Conservation (phyloP, 92 coral and sea anemone species). For the Porites rus region DNA sequence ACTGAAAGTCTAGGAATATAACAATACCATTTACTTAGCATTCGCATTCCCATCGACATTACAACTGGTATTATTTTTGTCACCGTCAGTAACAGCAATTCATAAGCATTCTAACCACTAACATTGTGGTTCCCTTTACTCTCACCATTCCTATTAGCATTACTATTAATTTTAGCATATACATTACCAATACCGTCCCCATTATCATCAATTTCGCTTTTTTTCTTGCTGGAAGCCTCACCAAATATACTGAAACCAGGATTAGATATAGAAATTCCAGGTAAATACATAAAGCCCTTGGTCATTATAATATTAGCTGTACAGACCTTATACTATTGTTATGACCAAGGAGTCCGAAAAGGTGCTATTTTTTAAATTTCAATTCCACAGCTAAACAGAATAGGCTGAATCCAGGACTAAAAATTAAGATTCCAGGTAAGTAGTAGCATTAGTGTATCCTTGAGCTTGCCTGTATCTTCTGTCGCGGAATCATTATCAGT, state of each 20-base stretch:
- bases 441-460: not conserved
- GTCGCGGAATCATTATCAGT: not conserved
- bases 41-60: too few relatives aligned
- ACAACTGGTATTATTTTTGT: too few relatives aligned
- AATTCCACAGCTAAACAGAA: constrained; percentile 41
- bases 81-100: not conserved
- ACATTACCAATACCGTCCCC: not conserved
- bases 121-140: not conserved
- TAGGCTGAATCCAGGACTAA: constrained; percentile 69
- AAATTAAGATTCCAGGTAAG: constrained; percentile 85
- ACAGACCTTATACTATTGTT: not conserved
- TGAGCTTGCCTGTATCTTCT: not conserved
- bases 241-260: not conserved
- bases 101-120: not conserved
- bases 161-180: not conserved
- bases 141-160: not conserved
- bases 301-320: not conserved
- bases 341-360: not conserved
- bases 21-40: too few relatives aligned
- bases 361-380: not conserved
- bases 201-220: not conserved
- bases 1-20: too few relatives aligned
- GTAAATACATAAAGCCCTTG: not conserved
- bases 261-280: not conserved
- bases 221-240: not conserved